A percentile compares a stretch with the other conserved stretches of the same genome.
These are phyloP conservation scores for Anas georgica DNA, from an alignment of 2,797 vertebrate species.

Conservation along the genomic window DNA sequence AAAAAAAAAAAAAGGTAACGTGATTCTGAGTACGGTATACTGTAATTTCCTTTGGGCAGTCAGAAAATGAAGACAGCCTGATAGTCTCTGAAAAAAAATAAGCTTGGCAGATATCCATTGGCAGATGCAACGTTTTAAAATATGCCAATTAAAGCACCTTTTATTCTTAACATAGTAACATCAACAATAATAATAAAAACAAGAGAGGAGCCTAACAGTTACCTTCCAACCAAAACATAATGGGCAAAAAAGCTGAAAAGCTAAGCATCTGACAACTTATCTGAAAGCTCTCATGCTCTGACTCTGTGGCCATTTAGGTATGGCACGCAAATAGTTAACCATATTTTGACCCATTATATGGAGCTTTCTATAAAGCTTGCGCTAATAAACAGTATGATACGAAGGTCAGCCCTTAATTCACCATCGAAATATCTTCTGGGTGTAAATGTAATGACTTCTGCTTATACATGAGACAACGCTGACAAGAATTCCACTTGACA, in stretches of 20 bases:
- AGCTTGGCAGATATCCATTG: conserved; percentile 4
- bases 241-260: conserved; percentile 23
- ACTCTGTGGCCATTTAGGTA: neutral
- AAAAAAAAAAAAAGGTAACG: conserved; percentile 57
- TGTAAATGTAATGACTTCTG: conserved; percentile 44
- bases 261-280: neutral
- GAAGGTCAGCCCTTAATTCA: conserved; percentile 55
- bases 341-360: conserved; percentile 28
- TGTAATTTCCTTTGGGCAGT: conserved; percentile 46
- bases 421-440: conserved; percentile 53
- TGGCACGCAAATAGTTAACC: conserved; percentile 40
- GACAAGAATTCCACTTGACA: conserved; percentile 47
- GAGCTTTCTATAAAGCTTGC: conserved; percentile 24
- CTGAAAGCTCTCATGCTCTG: neutral
- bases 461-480: conserved; percentile 15
- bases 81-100: neutral
- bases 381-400: conserved; percentile 45
- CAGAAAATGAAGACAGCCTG: conserved; percentile 11
- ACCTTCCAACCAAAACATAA: neutral
- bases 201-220: neutral
- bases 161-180: neutral
- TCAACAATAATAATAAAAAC: neutral
- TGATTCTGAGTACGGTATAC: conserved; percentile 5
- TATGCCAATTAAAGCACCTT: conserved; percentile 19
- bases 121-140: conserved; percentile 5